Evolutionary conservation across 2,888 invertebrate species (phyloP), one percentile per base, ranked within the genome.

Genomic region (Coronaproctus castanopsis): DNA sequence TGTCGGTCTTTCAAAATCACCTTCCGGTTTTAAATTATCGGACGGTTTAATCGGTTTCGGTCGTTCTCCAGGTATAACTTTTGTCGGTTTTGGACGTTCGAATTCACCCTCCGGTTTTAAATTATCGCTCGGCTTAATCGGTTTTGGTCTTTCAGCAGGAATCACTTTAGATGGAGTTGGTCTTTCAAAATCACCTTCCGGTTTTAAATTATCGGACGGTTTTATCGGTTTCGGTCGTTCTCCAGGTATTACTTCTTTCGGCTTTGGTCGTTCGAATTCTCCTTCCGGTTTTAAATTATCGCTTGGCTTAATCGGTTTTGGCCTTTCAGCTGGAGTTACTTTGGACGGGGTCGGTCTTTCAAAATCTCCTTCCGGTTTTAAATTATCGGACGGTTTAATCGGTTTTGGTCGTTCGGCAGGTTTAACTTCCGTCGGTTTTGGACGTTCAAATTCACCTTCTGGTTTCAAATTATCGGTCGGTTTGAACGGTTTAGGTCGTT

Each of bases 341-440:
- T 71, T 69, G 63, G 78, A 78, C 24, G 67, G 67, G 59, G 68
- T 70, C 0, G 72, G 71, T 59, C 70, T 69, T 57, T 76, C 74
- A 63, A 80, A 79, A 0, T 80, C 78, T 1, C 82, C 81, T 68
- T 81, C 82, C 0, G 79, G 75, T 57, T 70, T 73, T 0, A 82
- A 70, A 67, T 82, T 82, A 64, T 82, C 81, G 65, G 75, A 70
- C 0, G 79, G 83, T 65, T 75, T 81, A 64, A 72, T 77, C 2
- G 70, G 72, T 21, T 71, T 71, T 21, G 70, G 70, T 55, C 73
- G 65, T 62, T 75, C 74, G 49, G 69, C 70, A 54, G 68, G 65
- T 61, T 64, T 57, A 24, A 65, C 67, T 22, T 70, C 67, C 36
- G 65, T 64, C 22, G 67, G 68, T 56, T 63, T 59, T 1, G 70